Evolutionary conservation across 2,797 vertebrate species (phyloP).

Genomic region (Loriculus beryllinus): DNA sequence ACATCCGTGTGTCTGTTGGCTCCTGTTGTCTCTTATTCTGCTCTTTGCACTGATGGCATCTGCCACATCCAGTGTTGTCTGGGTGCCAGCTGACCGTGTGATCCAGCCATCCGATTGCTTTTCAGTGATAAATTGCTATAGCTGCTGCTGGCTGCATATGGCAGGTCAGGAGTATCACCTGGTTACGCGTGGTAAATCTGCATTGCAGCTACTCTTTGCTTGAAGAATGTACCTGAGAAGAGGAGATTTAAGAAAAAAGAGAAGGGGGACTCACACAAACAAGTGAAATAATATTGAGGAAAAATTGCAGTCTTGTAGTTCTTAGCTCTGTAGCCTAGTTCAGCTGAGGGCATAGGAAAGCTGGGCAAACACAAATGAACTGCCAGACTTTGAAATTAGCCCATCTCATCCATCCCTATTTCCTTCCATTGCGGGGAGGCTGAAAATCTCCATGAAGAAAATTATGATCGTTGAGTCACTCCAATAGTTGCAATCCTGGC

Average conservation of each 20-base stretch:
- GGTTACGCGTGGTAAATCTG: not conserved
- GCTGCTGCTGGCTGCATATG: not conserved
- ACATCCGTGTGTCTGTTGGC: not conserved
- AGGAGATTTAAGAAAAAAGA: not conserved
- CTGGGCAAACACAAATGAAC: not conserved
- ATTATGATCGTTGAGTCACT: slow-evolving; percentile 18
- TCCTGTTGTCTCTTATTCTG: not conserved
- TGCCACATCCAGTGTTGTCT: not conserved
- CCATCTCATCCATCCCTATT: not conserved
- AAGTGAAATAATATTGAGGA: not conserved
- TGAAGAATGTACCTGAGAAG: not conserved
- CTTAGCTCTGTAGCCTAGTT: not conserved
- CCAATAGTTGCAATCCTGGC: slow-evolving; percentile 12
- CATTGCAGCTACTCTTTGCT: not conserved
- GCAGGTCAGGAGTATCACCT: not conserved
- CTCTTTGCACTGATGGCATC: not conserved
- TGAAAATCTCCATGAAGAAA: slow-evolving; percentile 23
- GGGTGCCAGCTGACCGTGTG: not conserved
- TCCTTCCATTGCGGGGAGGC: not conserved
- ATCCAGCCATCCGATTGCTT: not conserved
- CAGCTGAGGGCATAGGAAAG: not conserved
- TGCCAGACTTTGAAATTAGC: not conserved
- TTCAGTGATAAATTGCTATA: not conserved
- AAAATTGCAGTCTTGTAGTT: not conserved
- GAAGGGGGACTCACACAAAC: rapidly evolving